Percentiles rank a stretch among this genome's conserved stretches.
phyloP scores from a whole-genome alignment of 1,140 invertebrate species.

The Atta texana region DNA sequence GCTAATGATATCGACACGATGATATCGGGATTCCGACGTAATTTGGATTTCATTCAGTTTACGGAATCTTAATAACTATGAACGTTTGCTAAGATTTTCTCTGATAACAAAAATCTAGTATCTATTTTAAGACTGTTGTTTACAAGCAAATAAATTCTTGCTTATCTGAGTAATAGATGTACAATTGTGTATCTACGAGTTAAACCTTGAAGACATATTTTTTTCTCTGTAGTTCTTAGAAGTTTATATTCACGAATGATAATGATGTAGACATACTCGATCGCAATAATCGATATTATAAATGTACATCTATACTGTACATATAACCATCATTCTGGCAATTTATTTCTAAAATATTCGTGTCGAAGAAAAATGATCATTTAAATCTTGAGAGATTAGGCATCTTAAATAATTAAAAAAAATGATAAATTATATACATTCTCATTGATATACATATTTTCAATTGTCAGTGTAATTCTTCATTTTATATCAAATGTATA shows the following conservation, averaged over 20 bases:
- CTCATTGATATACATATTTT: background rate
- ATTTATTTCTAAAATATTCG: background rate
- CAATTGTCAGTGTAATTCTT: background rate
- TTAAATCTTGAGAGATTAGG: background rate
- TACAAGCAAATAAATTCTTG: background rate
- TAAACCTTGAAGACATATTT: background rate
- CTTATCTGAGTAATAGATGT: background rate
- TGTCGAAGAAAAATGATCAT: background rate
- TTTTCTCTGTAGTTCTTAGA: too few species aligned
- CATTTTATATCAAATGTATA: background rate
- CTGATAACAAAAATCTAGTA: background rate
- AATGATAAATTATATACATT: background rate
- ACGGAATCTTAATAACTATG: conserved; percentile 31
- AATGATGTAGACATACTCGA: background rate
- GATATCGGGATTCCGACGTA: conserved; percentile 24
- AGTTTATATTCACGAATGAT: background rate
- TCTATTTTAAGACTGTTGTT: background rate
- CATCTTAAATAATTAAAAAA: background rate
- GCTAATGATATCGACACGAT: conserved; percentile 50
- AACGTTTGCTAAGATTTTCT: background rate
- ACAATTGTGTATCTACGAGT: background rate
- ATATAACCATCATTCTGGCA: background rate
- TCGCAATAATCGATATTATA: background rate
- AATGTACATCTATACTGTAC: background rate
- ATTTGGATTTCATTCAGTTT: conserved; percentile 9